phyloP scores from a whole-genome alignment of 2,888 invertebrate genomes.

The Oeneis ivallda region DNA sequence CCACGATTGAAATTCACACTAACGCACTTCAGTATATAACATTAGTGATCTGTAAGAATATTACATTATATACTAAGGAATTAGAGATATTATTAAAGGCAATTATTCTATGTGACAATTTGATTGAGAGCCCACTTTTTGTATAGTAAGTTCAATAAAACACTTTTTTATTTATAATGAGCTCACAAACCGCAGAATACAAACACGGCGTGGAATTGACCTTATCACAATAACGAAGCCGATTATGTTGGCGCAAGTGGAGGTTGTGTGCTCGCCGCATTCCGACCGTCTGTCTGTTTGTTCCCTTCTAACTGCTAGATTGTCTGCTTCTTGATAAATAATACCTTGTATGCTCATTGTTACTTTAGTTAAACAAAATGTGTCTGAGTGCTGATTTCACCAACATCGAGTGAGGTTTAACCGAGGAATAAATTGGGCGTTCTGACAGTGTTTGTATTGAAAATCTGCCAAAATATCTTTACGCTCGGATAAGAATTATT shows the following conservation, averaged over 20 bases:
- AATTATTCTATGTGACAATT: background rate
- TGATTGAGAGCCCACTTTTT: background rate
- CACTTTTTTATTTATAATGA: background rate
- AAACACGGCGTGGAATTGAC: conserved; percentile 37
- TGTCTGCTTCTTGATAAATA: conserved; percentile 48
- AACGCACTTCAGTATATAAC: too few species aligned
- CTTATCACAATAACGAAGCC: conserved; percentile 51
- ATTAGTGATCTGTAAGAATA: too few species aligned
- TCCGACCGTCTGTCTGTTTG: conserved; percentile 43
- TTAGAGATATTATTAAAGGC: too few species aligned
- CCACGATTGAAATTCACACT: too few species aligned
- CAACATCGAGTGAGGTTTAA: too few species aligned
- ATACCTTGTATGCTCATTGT: conserved; percentile 59
- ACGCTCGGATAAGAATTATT: too few species aligned
- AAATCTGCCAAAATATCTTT: too few species aligned
- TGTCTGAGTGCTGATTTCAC: too few species aligned
- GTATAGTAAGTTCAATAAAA: background rate
- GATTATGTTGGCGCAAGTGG: conserved; percentile 72
- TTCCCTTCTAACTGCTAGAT: conserved; percentile 23
- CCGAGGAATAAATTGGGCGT: too few species aligned
- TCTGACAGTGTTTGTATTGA: too few species aligned
- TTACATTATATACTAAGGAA: too few species aligned
- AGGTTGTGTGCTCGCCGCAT: conserved; percentile 48
- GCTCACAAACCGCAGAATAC: background rate
- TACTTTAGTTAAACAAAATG: conserved; percentile 42